A percentile compares a stretch with the other conserved stretches of the same genome.
Conservation (phyloP, 2,797 vertebrate genomes). For the Centroberyx gerrardi region DNA sequence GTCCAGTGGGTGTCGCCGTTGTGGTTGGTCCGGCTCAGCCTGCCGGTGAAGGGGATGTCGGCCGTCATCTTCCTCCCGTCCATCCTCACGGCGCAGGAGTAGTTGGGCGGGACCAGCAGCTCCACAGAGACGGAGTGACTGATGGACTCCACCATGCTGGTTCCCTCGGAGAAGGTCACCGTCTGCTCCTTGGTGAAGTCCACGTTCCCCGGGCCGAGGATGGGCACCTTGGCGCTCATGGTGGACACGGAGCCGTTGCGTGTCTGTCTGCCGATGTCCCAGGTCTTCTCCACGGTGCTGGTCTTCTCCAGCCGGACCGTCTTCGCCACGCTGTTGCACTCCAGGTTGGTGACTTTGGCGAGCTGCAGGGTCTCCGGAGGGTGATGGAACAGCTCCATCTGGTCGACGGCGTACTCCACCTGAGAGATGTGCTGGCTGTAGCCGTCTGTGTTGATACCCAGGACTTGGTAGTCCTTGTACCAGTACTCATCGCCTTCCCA, state of each 20-base stretch:
- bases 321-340: constrained; percentile 77
- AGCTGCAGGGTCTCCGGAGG: constrained; percentile 80
- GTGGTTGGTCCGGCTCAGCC: constrained; percentile 78
- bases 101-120: constrained; percentile 76
- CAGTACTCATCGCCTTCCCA: constrained; percentile 86
- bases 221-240: constrained; percentile 79
- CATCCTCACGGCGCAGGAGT: constrained; percentile 80
- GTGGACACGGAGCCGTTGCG: constrained; percentile 78
- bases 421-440: constrained; percentile 83
- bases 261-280: constrained; percentile 80
- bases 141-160: constrained; percentile 70
- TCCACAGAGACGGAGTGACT: constrained; percentile 72
- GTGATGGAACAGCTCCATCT: constrained; percentile 79
- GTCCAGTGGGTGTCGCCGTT: constrained; percentile 81
- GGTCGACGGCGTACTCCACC: constrained; percentile 76
- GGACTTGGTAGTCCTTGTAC: constrained; percentile 85
- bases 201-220: constrained; percentile 67
- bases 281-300: constrained; percentile 71
- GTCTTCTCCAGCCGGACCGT: constrained; percentile 80
- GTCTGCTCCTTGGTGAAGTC: constrained; percentile 81
- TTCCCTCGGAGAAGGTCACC: constrained; percentile 79
- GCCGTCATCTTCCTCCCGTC: constrained; percentile 82
- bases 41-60: constrained; percentile 78
- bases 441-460: constrained; percentile 77
- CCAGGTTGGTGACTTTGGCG: constrained; percentile 79